These are phyloP conservation scores for Papilio gigon DNA, from an alignment of 2,888 invertebrate genomes.

Conservation along the genomic window DNA sequence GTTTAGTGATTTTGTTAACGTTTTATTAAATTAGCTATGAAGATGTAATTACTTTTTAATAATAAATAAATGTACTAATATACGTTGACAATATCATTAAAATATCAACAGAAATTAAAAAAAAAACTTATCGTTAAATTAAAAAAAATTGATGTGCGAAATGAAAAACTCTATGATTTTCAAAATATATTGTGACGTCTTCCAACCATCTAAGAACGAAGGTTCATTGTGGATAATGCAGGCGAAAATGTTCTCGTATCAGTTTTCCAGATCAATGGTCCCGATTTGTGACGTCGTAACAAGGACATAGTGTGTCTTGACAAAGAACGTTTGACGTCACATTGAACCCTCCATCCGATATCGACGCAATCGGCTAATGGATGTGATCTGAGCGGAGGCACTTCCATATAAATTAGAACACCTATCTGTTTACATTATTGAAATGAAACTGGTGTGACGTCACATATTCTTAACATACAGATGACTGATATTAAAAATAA, in stretches of 20 bases:
- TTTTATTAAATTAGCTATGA: too few relatives aligned
- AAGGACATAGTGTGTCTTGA: slow-evolving; percentile 13
- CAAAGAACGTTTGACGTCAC: slow-evolving; percentile 25
- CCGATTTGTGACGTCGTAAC: slow-evolving; percentile 12
- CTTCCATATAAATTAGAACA: slow-evolving; percentile 11
- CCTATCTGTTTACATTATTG: not conserved
- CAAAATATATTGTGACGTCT: not conserved
- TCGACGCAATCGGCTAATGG: slow-evolving; percentile 12
- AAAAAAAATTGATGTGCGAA: too few relatives aligned
- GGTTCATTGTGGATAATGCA: not conserved
- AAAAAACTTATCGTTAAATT: too few relatives aligned
- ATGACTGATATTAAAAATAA: too few relatives aligned
- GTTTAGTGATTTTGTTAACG: too few relatives aligned
- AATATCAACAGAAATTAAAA: too few relatives aligned
- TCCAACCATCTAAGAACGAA: not conserved
- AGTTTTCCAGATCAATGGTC: slow-evolving; percentile 19
- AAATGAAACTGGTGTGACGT: not conserved
- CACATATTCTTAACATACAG: not conserved
- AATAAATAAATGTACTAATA: too few relatives aligned
- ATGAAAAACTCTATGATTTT: too few relatives aligned
- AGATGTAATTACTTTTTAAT: too few relatives aligned
- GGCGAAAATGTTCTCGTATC: not conserved
- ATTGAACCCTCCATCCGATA: slow-evolving; percentile 12
- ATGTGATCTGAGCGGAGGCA: not conserved
- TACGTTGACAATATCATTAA: too few relatives aligned